These are phyloP conservation scores for Antheraea yamamai DNA, from an alignment of 2,888 invertebrate genomes.

Conservation along the genomic window DNA sequence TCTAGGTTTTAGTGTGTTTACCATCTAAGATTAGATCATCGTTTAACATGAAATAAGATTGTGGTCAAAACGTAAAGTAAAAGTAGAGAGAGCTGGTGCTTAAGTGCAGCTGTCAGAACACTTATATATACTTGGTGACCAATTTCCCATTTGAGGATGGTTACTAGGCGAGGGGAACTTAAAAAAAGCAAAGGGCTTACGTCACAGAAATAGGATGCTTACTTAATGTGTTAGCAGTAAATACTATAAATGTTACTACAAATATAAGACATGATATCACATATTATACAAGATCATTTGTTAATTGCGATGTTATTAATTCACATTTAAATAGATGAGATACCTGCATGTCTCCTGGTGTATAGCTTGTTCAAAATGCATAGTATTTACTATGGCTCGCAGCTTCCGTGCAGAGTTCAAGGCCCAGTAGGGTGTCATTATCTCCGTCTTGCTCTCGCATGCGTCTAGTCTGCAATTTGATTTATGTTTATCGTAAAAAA, in stretches of 20 bases:
- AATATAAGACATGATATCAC: no score
- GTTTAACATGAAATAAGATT: no score
- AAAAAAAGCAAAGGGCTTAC: neutral
- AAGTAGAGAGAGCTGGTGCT: neutral
- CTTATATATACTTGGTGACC: neutral
- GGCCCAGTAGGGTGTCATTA: slow-evolving; percentile 97
- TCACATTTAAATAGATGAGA: slow-evolving; percentile 18
- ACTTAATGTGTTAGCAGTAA: no score
- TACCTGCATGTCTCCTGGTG: slow-evolving; percentile 97
- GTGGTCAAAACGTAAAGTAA: no score
- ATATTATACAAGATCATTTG: neutral
- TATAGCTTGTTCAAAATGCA: slow-evolving; percentile 97
- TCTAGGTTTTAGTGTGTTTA: no score
- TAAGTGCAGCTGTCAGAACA: neutral
- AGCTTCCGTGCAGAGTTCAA: slow-evolving; percentile 95
- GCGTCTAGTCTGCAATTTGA: slow-evolving; percentile 87
- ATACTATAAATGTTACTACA: no score
- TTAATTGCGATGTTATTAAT: neutral
- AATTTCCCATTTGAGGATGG: neutral
- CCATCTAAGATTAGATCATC: no score
- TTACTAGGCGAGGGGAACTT: neutral
- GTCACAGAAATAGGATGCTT: neutral
- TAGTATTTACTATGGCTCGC: slow-evolving; percentile 95
- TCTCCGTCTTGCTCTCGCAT: slow-evolving; percentile 95
- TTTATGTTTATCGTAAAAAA: neutral